These are phyloP conservation scores for Apaloderma vittatum DNA, from an alignment of 2,113 vertebrate species.

Conservation along the genomic window DNA sequence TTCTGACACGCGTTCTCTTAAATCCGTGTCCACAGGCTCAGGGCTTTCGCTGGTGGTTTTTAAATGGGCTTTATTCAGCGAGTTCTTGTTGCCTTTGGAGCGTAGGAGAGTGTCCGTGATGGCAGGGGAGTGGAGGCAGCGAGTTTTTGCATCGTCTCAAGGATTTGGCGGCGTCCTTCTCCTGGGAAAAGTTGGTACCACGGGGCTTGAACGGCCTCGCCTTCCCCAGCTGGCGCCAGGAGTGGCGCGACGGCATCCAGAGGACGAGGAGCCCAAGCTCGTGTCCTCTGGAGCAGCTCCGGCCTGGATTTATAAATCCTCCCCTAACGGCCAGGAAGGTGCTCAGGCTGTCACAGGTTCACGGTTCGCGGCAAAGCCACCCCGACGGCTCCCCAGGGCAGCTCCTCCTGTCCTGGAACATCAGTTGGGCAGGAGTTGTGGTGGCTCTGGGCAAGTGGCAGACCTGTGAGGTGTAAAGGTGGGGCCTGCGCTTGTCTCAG, in stretches of 20 bases:
- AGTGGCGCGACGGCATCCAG: too few relatives aligned
- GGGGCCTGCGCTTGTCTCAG: background rate
- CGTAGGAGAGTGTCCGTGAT: background rate
- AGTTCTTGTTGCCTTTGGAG: background rate
- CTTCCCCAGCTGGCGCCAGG: background rate
- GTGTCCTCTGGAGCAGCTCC: background rate
- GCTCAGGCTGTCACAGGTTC: background rate
- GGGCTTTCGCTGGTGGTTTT: background rate
- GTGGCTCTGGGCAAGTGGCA: accelerated
- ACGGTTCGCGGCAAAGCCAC: background rate
- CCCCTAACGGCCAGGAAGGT: background rate
- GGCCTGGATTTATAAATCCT: too few relatives aligned
- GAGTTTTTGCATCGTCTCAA: accelerated
- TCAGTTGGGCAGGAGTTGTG: background rate
- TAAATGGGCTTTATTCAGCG: background rate
- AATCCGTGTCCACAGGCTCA: accelerated
- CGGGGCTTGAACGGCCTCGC: accelerated
- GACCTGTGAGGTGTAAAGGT: background rate
- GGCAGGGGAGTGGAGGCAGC: accelerated
- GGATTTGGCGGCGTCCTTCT: background rate
- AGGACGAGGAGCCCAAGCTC: background rate
- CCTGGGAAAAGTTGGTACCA: too few relatives aligned
- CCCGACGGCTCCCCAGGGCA: background rate
- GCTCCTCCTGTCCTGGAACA: background rate
- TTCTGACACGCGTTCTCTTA: background rate